These are phyloP conservation scores for Thymelicus sylvestris DNA, from an alignment of 2,888 invertebrate genomes.

Conservation along the genomic window DNA sequence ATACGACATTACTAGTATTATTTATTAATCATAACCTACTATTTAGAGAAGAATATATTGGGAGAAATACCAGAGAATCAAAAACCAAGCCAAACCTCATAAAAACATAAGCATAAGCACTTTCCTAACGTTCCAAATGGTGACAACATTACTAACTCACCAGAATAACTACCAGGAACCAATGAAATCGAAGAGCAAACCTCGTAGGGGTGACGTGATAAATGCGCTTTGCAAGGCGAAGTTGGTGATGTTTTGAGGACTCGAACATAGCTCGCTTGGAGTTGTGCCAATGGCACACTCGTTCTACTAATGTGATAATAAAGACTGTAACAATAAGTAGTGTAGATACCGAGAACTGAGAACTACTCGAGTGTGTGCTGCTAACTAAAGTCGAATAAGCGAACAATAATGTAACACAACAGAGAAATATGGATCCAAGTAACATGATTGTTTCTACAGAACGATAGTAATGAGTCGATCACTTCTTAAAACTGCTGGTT, in stretches of 20 bases:
- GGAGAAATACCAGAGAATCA: background rate
- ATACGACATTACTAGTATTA: no score
- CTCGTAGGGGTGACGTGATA: constrained; percentile 18
- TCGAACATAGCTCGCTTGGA: constrained; percentile 19
- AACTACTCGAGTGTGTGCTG: no score
- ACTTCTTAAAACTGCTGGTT: no score
- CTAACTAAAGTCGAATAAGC: no score
- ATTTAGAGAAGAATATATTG: no score
- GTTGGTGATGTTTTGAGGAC: constrained; percentile 25
- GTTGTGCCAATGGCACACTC: background rate
- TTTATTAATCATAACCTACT: no score
- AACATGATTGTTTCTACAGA: no score
- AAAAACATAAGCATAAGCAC: background rate
- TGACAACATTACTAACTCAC: constrained; percentile 4
- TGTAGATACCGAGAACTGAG: background rate
- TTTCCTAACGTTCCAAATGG: constrained; percentile 6
- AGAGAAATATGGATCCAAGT: no score
- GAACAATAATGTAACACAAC: background rate
- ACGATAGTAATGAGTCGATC: no score
- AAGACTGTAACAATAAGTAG: constrained; percentile 17
- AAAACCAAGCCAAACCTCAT: background rate
- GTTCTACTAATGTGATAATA: constrained; percentile 20
- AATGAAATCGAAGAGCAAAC: constrained; percentile 21
- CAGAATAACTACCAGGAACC: constrained; percentile 23
- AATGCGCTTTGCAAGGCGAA: constrained; percentile 12